phyloP scores from a whole-genome alignment of 2,113 vertebrate species.

The Oncorhynchus masou region DNA sequence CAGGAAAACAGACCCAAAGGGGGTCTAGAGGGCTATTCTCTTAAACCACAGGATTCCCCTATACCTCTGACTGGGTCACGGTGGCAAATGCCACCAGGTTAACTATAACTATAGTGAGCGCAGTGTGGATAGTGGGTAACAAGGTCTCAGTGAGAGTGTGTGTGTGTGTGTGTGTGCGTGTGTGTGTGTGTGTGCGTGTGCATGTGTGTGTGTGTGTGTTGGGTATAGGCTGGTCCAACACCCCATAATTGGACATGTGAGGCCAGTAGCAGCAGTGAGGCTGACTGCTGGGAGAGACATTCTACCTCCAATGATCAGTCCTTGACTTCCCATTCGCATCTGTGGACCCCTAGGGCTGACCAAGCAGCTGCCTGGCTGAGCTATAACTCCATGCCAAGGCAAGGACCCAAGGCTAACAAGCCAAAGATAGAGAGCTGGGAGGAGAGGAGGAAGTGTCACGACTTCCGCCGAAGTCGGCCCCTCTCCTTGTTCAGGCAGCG shows the following conservation, averaged over 20 bases:
- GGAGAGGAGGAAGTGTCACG: not conserved
- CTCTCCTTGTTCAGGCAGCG: too few species aligned
- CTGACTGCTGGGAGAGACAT: slow-evolving; percentile 44
- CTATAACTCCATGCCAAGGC: slow-evolving; percentile 63
- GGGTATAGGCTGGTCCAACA: not conserved
- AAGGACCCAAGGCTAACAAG: slow-evolving; percentile 67
- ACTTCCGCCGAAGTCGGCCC: too few species aligned
- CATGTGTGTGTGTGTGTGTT: slow-evolving; percentile 32
- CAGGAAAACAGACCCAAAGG: not conserved
- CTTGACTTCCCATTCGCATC: slow-evolving; percentile 74
- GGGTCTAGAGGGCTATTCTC: too few species aligned
- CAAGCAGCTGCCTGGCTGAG: slow-evolving; percentile 64
- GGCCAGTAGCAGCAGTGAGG: slow-evolving; percentile 38
- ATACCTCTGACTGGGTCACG: too few species aligned
- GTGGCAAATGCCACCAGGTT: too few species aligned
- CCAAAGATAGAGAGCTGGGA: slow-evolving; percentile 30
- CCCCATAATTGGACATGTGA: slow-evolving; percentile 65
- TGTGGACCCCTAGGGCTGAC: slow-evolving; percentile 69
- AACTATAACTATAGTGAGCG: too few species aligned
- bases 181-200: slow-evolving; percentile 9
- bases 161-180: not conserved
- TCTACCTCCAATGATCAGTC: slow-evolving; percentile 66
- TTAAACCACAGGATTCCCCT: too few species aligned
- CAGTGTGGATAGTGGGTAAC: not conserved
- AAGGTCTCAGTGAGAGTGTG: not conserved